Base-by-base conservation (phyloP, 2,113 vertebrate species). In the Erythrolamprus reginae region DNA sequence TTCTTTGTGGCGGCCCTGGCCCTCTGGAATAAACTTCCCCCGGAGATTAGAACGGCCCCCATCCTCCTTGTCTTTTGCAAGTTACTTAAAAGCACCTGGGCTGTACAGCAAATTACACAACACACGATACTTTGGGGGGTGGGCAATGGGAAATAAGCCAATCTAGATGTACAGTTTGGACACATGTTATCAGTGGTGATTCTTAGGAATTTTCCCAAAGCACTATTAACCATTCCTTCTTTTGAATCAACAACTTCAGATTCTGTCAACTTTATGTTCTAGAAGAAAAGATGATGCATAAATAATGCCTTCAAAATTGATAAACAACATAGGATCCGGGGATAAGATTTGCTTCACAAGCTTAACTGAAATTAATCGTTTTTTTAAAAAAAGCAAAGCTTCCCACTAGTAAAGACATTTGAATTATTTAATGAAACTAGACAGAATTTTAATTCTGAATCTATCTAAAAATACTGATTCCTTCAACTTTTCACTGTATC, bases 371-470 rank as follows among this genome's bases (percentile, higher is more conserved):
- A 50, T 83, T n/a, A 83, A 58, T 88, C 38, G 38, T 33, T 84
- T 90, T 84, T 90, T 55, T 33, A 26, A 56, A 4, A 58, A 58
- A 58, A 86, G 55, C 6, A 65, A 50, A 50, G n/a, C 42, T 89
- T 90, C 84, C 85, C 65, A 83, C 42, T 88, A 77, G 86, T 77
- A 50, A 88, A 91, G 48, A 58, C 52, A 88, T 88, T 88, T 91
- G 42, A 47, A 91, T 91, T 88, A 53, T 88, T 88, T 91, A 83
- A 88, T 91, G 51, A 87, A 85, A 87, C 28, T 15, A 48, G 15
- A 10, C 7, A 82, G 90, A 83, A 84, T 61, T 84, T 51, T 88
- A 91, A 47, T 88, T 50, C n/a, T 58, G 33, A 65, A 91, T 61
- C 86, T 61, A 84, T 51, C 58, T 88, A 86, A 88, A 88, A 88